Evolutionary conservation across 2,797 vertebrate species (phyloP).

Genomic region (Smutsia temminckii): DNA sequence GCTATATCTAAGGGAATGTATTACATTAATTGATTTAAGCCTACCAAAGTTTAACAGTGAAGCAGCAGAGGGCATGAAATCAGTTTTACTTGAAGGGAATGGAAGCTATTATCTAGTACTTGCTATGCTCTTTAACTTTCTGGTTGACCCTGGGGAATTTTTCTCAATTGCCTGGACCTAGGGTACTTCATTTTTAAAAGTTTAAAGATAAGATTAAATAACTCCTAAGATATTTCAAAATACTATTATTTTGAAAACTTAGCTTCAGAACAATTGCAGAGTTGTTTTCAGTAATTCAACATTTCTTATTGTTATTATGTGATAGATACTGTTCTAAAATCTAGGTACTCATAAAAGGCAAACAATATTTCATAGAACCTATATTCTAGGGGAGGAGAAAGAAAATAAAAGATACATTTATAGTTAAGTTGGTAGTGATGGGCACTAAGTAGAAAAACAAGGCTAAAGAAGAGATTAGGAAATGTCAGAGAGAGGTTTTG

Average conservation of each 20-base stretch:
- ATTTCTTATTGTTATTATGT: not conserved
- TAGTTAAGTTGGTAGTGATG: not conserved
- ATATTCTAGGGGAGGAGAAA: not conserved
- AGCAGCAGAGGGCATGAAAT: not conserved
- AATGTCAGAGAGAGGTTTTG: not conserved
- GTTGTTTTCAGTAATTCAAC: not conserved
- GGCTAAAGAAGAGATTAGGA: not conserved
- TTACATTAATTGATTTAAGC: not conserved
- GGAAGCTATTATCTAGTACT: not conserved
- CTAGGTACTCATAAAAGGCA: not conserved
- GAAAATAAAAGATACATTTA: not conserved
- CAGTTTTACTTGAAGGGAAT: not conserved
- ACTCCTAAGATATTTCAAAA: not conserved
- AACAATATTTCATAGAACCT: not conserved
- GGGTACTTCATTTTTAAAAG: not conserved
- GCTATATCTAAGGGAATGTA: not conserved
- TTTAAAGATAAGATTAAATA: not conserved
- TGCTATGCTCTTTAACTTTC: not conserved
- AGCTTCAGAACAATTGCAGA: not conserved
- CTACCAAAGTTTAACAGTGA: not conserved
- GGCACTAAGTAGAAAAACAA: not conserved
- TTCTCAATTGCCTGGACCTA: not conserved
- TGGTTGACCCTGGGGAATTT: not conserved
- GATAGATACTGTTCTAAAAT: not conserved
- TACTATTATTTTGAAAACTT: not conserved